Percentiles rank a stretch among this genome's conserved stretches.
Conservation (phyloP, 2,797 vertebrate species). For the Gephyroberyx darwinii region DNA sequence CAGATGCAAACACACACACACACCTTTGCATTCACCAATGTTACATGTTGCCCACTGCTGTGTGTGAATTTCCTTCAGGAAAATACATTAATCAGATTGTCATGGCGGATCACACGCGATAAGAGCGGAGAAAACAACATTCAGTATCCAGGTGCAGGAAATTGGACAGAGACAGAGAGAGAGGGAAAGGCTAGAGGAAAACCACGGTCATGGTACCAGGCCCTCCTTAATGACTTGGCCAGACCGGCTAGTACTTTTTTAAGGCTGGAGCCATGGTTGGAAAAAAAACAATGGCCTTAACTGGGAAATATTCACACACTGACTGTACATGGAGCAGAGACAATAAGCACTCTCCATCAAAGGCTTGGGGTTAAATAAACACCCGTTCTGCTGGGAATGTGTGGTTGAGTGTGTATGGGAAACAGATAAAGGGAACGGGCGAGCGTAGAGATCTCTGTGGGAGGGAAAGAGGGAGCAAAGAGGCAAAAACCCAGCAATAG, state of each 20-base stretch:
- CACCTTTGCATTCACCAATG: not conserved
- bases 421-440: conserved; percentile 29
- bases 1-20: not conserved
- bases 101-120: not conserved
- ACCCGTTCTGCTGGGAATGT: conserved; percentile 49
- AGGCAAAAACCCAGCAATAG: not conserved
- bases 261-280: conserved; percentile 8
- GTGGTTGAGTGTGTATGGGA: conserved; percentile 38
- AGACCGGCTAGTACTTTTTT: conserved; percentile 40
- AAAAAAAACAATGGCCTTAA: conserved; percentile 66
- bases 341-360: conserved; percentile 61
- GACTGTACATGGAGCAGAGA: conserved; percentile 49
- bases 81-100: no score
- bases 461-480: conserved; percentile 20
- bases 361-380: conserved; percentile 68
- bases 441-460: conserved; percentile 25
- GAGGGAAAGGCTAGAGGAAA: conserved; percentile 37
- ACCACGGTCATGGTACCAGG: conserved; percentile 11
- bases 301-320: conserved; percentile 52
- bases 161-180: not conserved
- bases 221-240: conserved; percentile 61
- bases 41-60: not conserved
- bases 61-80: no score
- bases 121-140: conserved; percentile 2
- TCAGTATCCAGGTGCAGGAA: conserved; percentile 49